Evolutionary conservation across 2,113 vertebrate genomes (phyloP).

Genomic region (Himantopus leucocephalus): DNA sequence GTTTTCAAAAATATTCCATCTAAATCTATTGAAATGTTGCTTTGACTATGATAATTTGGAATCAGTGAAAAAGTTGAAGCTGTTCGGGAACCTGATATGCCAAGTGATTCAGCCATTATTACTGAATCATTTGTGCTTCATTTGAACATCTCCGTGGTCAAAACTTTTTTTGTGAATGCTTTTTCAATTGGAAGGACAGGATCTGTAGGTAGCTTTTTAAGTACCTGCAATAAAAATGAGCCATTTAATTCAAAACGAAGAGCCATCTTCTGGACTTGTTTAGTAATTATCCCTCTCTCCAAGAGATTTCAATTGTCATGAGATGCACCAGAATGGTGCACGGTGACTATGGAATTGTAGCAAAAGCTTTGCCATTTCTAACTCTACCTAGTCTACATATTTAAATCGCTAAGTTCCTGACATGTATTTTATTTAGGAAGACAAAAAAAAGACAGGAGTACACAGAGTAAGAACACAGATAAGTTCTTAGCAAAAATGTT

Average conservation of each 20-base stretch:
- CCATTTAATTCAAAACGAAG: not conserved
- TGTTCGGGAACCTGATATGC: not conserved
- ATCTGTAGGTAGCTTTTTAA: not conserved
- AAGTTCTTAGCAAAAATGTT: not conserved
- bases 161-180: not conserved
- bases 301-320: not conserved
- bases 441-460: not conserved
- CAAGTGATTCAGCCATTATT: not conserved
- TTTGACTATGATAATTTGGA: not conserved
- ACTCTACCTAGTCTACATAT: not conserved
- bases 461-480: not conserved
- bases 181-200: not conserved
- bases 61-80: not conserved
- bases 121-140: not conserved
- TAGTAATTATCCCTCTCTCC: not conserved
- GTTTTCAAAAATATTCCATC: not conserved
- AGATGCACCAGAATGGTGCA: not conserved
- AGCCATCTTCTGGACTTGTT: not conserved
- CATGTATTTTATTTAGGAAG: not conserved
- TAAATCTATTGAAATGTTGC: not conserved
- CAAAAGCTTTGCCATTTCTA: not conserved
- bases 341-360: fast-evolving
- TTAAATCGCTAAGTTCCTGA: not conserved
- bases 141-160: not conserved
- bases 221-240: not conserved